Evolutionary conservation across 1,140 invertebrate species (phyloP).

Genomic region (Diorhabda elongata): DNA sequence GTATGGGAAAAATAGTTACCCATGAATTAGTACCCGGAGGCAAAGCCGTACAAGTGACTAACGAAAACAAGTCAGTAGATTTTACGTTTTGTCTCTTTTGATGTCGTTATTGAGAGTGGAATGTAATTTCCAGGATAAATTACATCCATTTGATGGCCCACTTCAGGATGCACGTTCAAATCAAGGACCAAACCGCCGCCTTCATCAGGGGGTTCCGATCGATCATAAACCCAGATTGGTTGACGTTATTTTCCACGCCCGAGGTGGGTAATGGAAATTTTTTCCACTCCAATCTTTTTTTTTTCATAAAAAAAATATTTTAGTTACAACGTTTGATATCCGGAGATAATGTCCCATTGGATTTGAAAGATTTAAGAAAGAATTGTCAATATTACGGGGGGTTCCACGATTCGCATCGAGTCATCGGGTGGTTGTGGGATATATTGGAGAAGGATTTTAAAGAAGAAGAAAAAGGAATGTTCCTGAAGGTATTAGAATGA

Average conservation of each 20-base stretch:
- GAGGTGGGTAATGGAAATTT: constrained; percentile 60
- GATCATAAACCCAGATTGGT: constrained; percentile 93
- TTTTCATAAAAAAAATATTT: constrained; percentile 23
- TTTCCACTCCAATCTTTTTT: not conserved
- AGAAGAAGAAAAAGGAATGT: constrained; percentile 85
- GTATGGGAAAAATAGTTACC: constrained; percentile 85
- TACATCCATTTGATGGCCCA: constrained; percentile 99
- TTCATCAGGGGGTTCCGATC: constrained; percentile 96
- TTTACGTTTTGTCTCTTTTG: not conserved
- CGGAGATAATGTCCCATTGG: constrained; percentile 85
- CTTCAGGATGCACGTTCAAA: constrained; percentile 96
- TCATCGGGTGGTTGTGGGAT: constrained; percentile 98
- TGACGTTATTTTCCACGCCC: constrained; percentile 92
- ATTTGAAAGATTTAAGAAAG: constrained; percentile 83
- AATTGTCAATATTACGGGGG: constrained; percentile 99
- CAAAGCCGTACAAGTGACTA: constrained; percentile 86
- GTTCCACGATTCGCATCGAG: constrained; percentile 96
- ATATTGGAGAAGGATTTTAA: constrained; percentile 94
- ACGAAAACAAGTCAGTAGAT: constrained; percentile 85
- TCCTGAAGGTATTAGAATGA: constrained; percentile 71
- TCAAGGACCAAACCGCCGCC: constrained; percentile 91
- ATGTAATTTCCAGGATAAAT: constrained; percentile 67
- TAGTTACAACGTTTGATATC: constrained; percentile 84
- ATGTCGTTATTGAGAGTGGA: not conserved
- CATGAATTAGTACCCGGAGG: constrained; percentile 92